Percentiles rank a stretch among this genome's conserved stretches.
Conservation (phyloP, 2,797 vertebrate species). For the Vespertilio murinus region DNA sequence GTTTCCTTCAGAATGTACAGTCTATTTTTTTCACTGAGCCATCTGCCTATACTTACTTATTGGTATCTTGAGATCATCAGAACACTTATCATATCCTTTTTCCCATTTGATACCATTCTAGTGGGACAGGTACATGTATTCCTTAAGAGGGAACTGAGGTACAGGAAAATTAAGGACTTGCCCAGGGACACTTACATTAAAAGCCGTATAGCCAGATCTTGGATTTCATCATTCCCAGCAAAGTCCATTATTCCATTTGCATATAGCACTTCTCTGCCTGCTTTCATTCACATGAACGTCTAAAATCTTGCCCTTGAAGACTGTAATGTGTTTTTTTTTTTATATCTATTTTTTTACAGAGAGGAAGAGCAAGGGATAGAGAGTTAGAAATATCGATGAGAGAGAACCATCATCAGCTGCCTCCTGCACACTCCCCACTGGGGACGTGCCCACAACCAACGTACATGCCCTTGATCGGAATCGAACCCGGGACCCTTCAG, state of each 20-base stretch:
- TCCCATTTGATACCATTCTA: neutral
- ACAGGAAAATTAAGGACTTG: neutral
- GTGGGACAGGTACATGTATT: neutral
- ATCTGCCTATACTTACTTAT: neutral
- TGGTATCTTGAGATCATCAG: neutral
- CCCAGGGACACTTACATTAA: neutral
- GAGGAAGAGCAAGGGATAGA: no score
- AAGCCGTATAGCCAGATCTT: neutral
- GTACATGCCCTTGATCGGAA: no score
- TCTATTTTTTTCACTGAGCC: neutral
- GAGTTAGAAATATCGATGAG: no score
- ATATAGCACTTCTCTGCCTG: neutral
- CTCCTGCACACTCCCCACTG: no score
- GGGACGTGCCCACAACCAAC: no score
- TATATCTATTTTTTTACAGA: no score
- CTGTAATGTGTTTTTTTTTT: no score
- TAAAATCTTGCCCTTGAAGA: neutral
- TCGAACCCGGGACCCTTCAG: no score
- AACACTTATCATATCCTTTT: neutral
- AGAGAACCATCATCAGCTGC: no score
- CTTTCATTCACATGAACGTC: neutral
- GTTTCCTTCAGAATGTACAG: neutral
- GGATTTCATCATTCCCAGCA: neutral
- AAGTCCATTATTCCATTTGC: neutral
- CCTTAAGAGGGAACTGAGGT: neutral